A percentile compares a stretch with the other conserved stretches of the same genome.
Evolutionary conservation across 2,113 vertebrate genomes (phyloP).

Genomic region (Podilymbus podiceps): DNA sequence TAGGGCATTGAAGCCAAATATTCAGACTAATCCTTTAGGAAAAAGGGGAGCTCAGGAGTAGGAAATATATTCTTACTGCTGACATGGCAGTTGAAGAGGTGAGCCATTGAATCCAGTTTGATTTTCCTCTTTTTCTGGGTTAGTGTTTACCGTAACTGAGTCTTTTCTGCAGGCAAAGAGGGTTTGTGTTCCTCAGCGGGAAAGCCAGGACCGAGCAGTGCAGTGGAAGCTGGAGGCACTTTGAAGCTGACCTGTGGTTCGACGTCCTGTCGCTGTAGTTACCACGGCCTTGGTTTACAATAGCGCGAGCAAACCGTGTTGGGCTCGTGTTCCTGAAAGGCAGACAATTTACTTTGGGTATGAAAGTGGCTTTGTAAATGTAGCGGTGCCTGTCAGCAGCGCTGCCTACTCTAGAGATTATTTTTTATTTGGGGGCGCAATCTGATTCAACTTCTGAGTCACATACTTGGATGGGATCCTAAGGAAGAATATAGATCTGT

Average conservation of each 20-base stretch:
- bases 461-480: neutral
- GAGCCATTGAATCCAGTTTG: neutral
- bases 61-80: neutral
- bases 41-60: neutral
- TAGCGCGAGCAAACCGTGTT: accelerated
- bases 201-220: neutral
- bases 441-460: neutral
- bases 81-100: neutral
- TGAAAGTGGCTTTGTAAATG: neutral
- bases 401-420: neutral
- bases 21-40: neutral
- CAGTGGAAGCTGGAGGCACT: neutral
- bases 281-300: neutral
- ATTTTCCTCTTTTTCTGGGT: neutral
- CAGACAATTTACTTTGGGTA: neutral
- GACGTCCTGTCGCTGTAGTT: neutral
- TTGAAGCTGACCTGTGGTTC: neutral
- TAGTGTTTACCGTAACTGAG: neutral
- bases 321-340: neutral
- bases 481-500: neutral
- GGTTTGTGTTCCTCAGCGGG: neutral
- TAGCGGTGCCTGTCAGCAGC: neutral
- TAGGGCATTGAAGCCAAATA: neutral
- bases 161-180: neutral
- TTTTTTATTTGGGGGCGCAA: neutral